Conservation (phyloP, 2,888 invertebrate species). For the Blastobasis lacticolella region DNA sequence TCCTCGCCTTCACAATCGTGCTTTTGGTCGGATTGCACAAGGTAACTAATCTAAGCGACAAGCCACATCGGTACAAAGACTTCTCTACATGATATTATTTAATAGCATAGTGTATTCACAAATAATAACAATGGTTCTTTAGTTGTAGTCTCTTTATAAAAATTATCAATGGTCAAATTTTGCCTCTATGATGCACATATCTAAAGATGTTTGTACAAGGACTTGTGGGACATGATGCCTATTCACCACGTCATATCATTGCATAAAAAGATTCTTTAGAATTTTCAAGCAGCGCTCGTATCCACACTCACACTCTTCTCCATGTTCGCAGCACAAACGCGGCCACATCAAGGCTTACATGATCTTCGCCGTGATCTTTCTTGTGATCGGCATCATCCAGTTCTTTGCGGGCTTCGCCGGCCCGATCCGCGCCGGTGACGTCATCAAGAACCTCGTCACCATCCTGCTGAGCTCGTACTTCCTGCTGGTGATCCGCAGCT, state of each 20-base stretch:
- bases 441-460: no score
- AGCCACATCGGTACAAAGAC: no score
- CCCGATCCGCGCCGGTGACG: no score
- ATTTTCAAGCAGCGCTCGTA: not conserved
- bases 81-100: no score
- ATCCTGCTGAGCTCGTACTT: constrained; percentile 13
- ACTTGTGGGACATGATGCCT: not conserved
- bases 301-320: not conserved
- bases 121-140: no score
- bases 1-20: constrained; percentile 11
- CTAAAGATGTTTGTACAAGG: not conserved
- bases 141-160: no score
- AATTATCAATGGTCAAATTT: no score
- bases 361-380: no score
- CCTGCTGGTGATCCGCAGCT: constrained; percentile 18
- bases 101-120: no score
- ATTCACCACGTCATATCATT: not conserved
- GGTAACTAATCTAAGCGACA: constrained; percentile 10
- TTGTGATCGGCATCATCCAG: no score
- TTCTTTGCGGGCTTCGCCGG: no score
- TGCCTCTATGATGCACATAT: no score
- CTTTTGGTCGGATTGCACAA: constrained; percentile 21
- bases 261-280: not conserved
- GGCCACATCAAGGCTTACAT: constrained; percentile 6
- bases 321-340: constrained; percentile 15